Evolutionary conservation across 2,797 vertebrate genomes (phyloP).

Genomic region (Phrynocephalus guinanensis): DNA sequence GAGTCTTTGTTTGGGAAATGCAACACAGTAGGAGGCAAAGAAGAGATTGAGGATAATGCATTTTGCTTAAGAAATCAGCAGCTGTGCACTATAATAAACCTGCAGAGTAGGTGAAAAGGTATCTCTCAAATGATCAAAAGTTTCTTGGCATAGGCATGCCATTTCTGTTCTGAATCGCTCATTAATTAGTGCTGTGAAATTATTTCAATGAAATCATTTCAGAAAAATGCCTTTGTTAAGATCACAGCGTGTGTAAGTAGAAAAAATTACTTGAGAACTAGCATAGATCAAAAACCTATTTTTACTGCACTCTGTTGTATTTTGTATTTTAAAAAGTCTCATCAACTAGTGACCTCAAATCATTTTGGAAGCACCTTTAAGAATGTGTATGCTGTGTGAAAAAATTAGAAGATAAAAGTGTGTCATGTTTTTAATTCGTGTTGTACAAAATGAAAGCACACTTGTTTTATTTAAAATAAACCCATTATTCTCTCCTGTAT

Average conservation of each 20-base stretch:
- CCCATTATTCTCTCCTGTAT: background rate
- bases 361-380: background rate
- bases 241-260: background rate
- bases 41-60: background rate
- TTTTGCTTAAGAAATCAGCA: background rate
- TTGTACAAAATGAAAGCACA: slow-evolving; percentile 47
- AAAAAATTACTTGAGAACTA: slow-evolving; percentile 13
- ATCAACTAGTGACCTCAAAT: slow-evolving; percentile 33
- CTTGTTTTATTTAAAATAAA: slow-evolving; percentile 62
- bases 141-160: background rate
- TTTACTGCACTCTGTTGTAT: background rate
- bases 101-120: background rate
- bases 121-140: background rate
- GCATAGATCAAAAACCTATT: background rate
- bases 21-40: background rate
- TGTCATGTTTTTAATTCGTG: slow-evolving; percentile 40
- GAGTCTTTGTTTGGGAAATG: background rate
- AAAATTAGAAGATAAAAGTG: slow-evolving; percentile 8
- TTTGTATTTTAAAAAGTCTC: slow-evolving; percentile 14
- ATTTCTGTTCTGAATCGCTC: background rate
- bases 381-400: slow-evolving; percentile 30
- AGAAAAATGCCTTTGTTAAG: background rate
- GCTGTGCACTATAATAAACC: background rate
- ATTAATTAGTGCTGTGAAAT: background rate
- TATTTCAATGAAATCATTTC: background rate